Evolutionary conservation across 1,140 invertebrate species (phyloP).

Genomic region (Drosophila willistoni): DNA sequence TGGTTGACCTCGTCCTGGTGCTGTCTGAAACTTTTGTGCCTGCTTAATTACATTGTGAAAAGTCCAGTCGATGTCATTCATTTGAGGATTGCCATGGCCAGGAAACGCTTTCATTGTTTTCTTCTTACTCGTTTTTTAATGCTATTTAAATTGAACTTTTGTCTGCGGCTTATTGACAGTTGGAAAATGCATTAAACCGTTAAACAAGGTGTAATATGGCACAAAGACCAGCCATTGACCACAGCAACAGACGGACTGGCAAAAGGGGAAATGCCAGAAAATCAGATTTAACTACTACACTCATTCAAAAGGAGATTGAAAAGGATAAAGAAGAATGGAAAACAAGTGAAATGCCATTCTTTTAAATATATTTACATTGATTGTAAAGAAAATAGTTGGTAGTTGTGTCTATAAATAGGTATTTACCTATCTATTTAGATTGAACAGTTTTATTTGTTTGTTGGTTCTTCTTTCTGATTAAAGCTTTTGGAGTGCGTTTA

Average conservation of each 20-base stretch:
- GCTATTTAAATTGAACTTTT: slow-evolving; percentile 61
- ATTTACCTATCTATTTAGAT: too few species aligned
- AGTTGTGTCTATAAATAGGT: too few species aligned
- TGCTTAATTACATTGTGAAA: slow-evolving; percentile 63
- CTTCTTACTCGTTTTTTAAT: slow-evolving; percentile 40
- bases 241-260: slow-evolving; percentile 1
- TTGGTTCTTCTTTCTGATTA: too few species aligned
- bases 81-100: slow-evolving; percentile 42
- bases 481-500: too few species aligned
- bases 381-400: too few species aligned
- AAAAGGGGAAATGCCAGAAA: slow-evolving; percentile 1
- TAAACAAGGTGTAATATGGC: slow-evolving; percentile 43
- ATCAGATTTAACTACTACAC: slow-evolving; percentile 2
- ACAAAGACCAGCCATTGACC: slow-evolving; percentile 31
- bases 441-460: too few species aligned
- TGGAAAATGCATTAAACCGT: slow-evolving; percentile 48
- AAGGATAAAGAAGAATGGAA: neutral
- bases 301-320: neutral
- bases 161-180: slow-evolving; percentile 52
- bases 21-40: slow-evolving; percentile 19
- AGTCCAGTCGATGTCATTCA: neutral
- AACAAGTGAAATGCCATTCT: neutral
- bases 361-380: neutral
- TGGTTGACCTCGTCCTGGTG: slow-evolving; percentile 12
- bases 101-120: slow-evolving; percentile 33